Conservation (phyloP, 30 jellyfish, hydroid and myxozoan species). For the Cassiopea xamachana region DNA sequence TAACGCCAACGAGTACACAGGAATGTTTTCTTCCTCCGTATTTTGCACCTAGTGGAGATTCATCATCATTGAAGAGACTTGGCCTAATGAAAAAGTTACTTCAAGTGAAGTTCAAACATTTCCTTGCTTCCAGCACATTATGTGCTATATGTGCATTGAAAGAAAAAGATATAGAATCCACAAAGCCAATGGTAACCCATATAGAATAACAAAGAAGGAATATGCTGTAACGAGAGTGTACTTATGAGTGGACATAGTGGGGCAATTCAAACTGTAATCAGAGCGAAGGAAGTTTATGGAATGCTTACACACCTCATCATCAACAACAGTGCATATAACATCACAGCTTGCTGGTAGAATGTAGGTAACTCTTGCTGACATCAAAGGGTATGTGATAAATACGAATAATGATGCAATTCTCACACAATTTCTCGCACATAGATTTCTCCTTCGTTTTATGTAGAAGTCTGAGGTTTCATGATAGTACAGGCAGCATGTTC, state of each 20-base stretch:
- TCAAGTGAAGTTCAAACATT: too few species aligned
- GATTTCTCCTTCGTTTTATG: not conserved
- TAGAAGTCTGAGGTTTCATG: not conserved
- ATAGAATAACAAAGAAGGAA: slow-evolving; percentile 12
- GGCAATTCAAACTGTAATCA: slow-evolving; percentile 46
- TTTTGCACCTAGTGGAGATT: too few species aligned
- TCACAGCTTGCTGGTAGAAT: slow-evolving; percentile 55
- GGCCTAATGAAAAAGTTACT: too few species aligned
- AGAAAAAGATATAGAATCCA: too few species aligned
- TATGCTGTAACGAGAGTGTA: slow-evolving; percentile 13
- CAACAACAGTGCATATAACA: slow-evolving; percentile 6
- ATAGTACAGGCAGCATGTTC: not conserved
- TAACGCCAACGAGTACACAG: too few species aligned
- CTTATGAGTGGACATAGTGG: not conserved
- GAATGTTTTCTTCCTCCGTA: too few species aligned
- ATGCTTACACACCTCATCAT: slow-evolving; percentile 6
- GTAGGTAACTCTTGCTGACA: slow-evolving; percentile 12
- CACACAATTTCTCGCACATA: not conserved
- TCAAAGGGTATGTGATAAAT: slow-evolving; percentile 54
- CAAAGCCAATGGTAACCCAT: slow-evolving; percentile 27
- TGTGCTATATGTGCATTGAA: too few species aligned
- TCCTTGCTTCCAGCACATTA: too few species aligned
- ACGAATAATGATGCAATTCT: slow-evolving; percentile 23
- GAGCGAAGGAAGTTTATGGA: slow-evolving; percentile 16
- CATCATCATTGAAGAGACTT: too few species aligned